A percentile compares a stretch with the other conserved stretches of the same genome.
These are phyloP conservation scores for Spheniscus mendiculus DNA, from an alignment of 2,113 vertebrate genomes.

Conservation along the genomic window DNA sequence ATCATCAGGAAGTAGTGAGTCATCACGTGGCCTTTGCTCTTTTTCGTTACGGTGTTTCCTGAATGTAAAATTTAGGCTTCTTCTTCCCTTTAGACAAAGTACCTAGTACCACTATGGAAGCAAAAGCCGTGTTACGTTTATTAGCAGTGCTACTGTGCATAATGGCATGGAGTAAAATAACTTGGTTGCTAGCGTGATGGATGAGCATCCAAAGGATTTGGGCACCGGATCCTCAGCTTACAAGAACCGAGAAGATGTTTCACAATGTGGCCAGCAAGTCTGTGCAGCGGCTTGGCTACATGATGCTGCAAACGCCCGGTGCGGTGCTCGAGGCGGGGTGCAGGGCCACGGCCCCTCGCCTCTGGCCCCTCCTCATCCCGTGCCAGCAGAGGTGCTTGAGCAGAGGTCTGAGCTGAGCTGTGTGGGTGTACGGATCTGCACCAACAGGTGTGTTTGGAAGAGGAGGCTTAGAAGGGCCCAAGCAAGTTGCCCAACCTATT, in stretches of 20 bases:
- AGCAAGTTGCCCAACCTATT: conserved; percentile 6
- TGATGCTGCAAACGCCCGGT: fast-evolving
- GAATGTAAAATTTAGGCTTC: not conserved
- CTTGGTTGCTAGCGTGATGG: not conserved
- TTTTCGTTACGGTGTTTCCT: not conserved
- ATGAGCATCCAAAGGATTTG: not conserved
- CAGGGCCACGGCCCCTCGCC: not conserved
- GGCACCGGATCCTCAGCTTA: not conserved
- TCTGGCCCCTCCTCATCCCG: fast-evolving
- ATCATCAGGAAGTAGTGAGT: conserved; percentile 40
- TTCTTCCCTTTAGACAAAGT: not conserved
- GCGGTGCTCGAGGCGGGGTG: fast-evolving
- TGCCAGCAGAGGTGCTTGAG: not conserved
- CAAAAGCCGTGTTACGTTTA: not conserved
- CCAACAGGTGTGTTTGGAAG: not conserved
- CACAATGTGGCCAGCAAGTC: not conserved
- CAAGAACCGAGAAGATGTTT: not conserved
- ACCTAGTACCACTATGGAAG: not conserved
- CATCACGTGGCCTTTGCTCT: not conserved
- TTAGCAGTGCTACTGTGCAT: not conserved
- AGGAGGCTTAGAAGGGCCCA: not conserved
- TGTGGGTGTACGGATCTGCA: not conserved
- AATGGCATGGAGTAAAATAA: not conserved
- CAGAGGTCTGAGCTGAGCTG: not conserved
- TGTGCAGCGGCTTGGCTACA: not conserved